Base-by-base conservation (phyloP, 2,113 vertebrate species). In the Arothron firmamentum region DNA sequence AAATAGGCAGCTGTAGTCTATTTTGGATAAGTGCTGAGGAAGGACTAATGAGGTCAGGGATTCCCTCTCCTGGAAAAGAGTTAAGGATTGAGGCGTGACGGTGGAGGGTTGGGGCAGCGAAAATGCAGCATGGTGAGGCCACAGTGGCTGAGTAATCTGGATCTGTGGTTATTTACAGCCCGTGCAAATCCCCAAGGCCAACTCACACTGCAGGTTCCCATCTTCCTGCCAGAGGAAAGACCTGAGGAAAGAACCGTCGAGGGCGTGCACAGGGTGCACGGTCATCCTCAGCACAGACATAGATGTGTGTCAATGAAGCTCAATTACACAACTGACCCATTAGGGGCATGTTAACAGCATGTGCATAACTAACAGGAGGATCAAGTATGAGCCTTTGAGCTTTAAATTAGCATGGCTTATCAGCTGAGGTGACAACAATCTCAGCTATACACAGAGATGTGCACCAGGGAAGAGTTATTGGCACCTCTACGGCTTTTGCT, bases 151-250 rank as follows among this genome's bases (percentile, higher is more conserved):
- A 70, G 56, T 90, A 87, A 89, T 87, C 86, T 86, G 83, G 81
- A 87, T 90, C 81, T 80, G 75, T 43, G 77, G 83, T 75, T 90
- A 88, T 88, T 89, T 87, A 75, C 79, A 81, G 86, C 74, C 19
- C 2, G 19, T 65, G 43, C 45, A 89, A 88, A 86, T 88, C 83
- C 84, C 67, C 4, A 21, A 65, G 62, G 72, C 52, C 2, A 54
- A 51, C 71, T 51, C 15, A 58, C 73, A 45, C 17, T 51, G 59
- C 60, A 56, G 66, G 56, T 66, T 41, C 38, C 6, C 42, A 45
- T 49, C 57, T 58, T 62, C 64, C 10, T 46, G 60, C 38, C 49
- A 61, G 52, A 4, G 48, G 31, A 46, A 58, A 4, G 51, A 56
- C 31, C 31, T 16, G 14, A 45, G 16, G 13, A 45, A 5, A 28